phyloP scores from a whole-genome alignment of 2,888 invertebrate species.

The Apodemia duryi region DNA sequence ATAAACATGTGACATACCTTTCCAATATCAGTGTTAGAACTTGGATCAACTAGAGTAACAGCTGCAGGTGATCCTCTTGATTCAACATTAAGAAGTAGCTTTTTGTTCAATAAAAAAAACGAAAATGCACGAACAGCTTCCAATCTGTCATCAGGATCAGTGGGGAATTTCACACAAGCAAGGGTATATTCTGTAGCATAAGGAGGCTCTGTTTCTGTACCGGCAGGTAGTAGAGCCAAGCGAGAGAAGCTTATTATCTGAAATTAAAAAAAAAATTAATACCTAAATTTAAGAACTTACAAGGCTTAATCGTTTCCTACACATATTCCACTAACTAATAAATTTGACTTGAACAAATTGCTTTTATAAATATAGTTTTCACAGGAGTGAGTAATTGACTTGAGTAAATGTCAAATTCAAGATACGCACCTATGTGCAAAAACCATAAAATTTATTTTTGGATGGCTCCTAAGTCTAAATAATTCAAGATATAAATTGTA shows the following conservation, averaged over 20 bases:
- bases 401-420: no score
- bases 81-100: conserved; percentile 91
- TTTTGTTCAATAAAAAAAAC: conserved; percentile 85
- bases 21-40: conserved; percentile 72
- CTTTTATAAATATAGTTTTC: not conserved
- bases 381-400: no score
- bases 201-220: conserved; percentile 83
- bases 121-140: conserved; percentile 85
- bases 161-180: conserved; percentile 90
- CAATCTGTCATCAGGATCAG: conserved; percentile 90
- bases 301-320: no score
- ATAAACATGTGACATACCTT: conserved; percentile 54
- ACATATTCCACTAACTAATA: no score
- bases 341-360: not conserved
- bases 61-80: conserved; percentile 80
- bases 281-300: no score
- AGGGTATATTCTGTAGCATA: conserved; percentile 93
- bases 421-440: no score
- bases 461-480: no score
- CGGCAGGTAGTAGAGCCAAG: conserved; percentile 90
- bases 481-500: no score
- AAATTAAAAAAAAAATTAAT: conserved; percentile 1
- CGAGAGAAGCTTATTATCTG: conserved; percentile 82
- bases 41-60: conserved; percentile 75
- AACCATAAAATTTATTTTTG: no score